Percentiles rank a stretch among this genome's conserved stretches.
Evolutionary conservation across 1,140 invertebrate species (phyloP).

Genomic region (Agraylea sexmaculata): DNA sequence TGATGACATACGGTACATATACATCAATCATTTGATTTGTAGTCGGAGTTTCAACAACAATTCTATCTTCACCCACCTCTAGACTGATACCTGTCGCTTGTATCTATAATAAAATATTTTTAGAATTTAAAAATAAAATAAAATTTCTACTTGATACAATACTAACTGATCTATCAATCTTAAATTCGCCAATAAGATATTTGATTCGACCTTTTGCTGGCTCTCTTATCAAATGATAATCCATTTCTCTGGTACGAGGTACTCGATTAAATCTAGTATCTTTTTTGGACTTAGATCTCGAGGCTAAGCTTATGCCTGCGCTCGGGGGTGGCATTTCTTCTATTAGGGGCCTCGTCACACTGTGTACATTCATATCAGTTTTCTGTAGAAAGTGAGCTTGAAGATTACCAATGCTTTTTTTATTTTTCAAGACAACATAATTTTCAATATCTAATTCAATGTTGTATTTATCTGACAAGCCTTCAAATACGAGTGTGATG

Average conservation of each 20-base stretch:
- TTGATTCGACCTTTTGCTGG: slow-evolving; percentile 34
- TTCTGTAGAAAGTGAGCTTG: slow-evolving; percentile 61
- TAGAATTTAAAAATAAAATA: neutral
- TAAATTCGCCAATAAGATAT: slow-evolving; percentile 42
- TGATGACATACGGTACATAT: slow-evolving; percentile 50
- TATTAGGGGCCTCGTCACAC: slow-evolving; percentile 35
- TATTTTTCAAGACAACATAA: slow-evolving; percentile 45
- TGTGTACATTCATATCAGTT: slow-evolving; percentile 39
- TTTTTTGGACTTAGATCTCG: slow-evolving; percentile 2
- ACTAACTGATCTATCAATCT: slow-evolving; percentile 41
- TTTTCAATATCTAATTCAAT: slow-evolving; percentile 50
- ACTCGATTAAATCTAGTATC: slow-evolving; percentile 26
- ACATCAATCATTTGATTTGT: slow-evolving; percentile 51
- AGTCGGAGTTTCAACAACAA: slow-evolving; percentile 48
- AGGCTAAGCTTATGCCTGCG: too few species aligned
- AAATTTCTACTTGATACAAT: slow-evolving; percentile 17
- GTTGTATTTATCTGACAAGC: slow-evolving; percentile 60
- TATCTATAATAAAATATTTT: slow-evolving; percentile 37
- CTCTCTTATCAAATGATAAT: slow-evolving; percentile 37
- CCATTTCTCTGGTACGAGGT: slow-evolving; percentile 22
- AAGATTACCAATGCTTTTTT: slow-evolving; percentile 56
- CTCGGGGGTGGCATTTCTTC: slow-evolving; percentile 35
- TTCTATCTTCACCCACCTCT: slow-evolving; percentile 58
- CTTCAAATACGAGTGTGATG: slow-evolving; percentile 61
- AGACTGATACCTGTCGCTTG: slow-evolving; percentile 47